phyloP scores from a whole-genome alignment of 2,113 vertebrate species.

The Neopipo cinnamomea region DNA sequence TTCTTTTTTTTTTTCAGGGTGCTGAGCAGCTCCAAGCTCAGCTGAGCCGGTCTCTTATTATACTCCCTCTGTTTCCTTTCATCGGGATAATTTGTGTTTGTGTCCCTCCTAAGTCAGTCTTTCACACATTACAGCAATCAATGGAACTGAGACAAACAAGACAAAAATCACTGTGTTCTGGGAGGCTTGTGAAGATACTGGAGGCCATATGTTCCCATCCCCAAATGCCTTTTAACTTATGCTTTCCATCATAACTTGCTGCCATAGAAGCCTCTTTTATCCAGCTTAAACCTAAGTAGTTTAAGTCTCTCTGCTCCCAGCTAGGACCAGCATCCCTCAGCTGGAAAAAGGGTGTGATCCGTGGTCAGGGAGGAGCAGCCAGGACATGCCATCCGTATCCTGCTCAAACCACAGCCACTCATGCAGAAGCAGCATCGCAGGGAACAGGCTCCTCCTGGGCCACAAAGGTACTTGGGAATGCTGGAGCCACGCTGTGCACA shows the following conservation, averaged over 20 bases:
- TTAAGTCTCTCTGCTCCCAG: neutral
- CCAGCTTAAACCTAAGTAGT: neutral
- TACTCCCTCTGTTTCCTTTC: neutral
- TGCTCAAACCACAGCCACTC: neutral
- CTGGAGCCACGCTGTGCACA: accelerated
- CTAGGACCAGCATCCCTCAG: neutral
- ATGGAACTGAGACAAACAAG: neutral
- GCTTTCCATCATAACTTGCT: neutral
- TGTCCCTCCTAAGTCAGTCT: neutral
- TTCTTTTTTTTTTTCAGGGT: neutral
- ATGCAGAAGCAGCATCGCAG: neutral
- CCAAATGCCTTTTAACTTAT: neutral
- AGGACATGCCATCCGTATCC: neutral
- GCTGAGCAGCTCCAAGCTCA: neutral
- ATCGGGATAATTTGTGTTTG: neutral
- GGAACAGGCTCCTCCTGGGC: neutral
- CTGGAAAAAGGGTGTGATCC: neutral
- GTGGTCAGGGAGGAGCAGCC: neutral
- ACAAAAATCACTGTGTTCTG: neutral
- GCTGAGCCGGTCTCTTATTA: neutral
- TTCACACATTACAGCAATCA: neutral
- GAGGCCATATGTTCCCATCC: neutral
- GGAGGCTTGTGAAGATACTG: neutral
- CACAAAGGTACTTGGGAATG: neutral
- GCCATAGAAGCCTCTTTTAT: constrained; percentile 3